A percentile compares a stretch with the other conserved stretches of the same genome.
Evolutionary conservation across 2,797 vertebrate species (phyloP).

Genomic region (Neomorphus geoffroyi): DNA sequence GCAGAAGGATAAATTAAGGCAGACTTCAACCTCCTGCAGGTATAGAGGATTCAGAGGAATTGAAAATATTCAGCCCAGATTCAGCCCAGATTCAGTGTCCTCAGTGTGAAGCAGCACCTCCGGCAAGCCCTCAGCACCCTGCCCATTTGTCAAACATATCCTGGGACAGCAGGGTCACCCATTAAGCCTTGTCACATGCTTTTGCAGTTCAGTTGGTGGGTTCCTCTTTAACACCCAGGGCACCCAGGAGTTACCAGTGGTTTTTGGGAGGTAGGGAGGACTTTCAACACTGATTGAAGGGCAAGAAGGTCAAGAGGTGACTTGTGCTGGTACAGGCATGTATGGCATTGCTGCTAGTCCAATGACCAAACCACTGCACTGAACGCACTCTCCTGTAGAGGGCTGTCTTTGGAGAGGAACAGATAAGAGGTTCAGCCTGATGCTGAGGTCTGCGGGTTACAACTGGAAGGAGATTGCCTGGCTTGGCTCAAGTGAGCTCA

Average conservation of each 20-base stretch:
- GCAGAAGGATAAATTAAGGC: slow-evolving; percentile 2
- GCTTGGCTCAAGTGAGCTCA: background rate
- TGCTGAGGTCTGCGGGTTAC: background rate
- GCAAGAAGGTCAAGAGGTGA: background rate
- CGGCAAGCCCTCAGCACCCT: background rate
- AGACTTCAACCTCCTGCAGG: background rate
- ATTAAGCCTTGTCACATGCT: background rate
- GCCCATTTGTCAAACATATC: background rate
- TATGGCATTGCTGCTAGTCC: background rate
- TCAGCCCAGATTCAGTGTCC: background rate
- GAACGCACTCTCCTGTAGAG: background rate
- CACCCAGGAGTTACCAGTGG: background rate
- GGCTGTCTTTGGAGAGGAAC: background rate
- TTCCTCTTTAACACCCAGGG: background rate
- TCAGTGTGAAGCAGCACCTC: background rate
- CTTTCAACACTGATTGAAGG: background rate
- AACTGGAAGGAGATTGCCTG: background rate
- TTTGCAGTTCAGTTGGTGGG: background rate
- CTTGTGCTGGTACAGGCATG: background rate
- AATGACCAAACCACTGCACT: background rate
- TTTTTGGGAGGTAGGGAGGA: background rate
- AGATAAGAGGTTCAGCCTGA: background rate
- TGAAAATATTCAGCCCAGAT: background rate
- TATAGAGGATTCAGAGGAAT: background rate
- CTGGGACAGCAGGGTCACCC: background rate